Percentiles rank a stretch among this genome's conserved stretches.
These are phyloP conservation scores for Heterocephalus glaber DNA, from an alignment of 2,113 vertebrate species.

Conservation along the genomic window DNA sequence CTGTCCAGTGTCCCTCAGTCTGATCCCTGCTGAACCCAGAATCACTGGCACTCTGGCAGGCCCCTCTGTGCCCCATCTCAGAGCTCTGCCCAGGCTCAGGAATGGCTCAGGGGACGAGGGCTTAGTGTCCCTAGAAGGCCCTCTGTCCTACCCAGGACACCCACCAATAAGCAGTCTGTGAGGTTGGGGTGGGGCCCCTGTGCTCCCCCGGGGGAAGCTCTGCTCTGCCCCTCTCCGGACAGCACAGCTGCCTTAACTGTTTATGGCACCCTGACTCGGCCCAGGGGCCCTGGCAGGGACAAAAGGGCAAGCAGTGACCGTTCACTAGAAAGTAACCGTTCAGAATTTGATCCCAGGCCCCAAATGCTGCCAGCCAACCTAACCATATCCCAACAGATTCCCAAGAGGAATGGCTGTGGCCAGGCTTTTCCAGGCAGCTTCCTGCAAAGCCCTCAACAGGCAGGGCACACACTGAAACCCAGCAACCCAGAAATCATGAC, in stretches of 20 bases:
- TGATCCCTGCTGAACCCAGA: background rate
- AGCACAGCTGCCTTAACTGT: background rate
- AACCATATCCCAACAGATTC: background rate
- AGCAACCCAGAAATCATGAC: background rate
- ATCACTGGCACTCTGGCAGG: too few species aligned
- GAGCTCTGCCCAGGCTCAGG: background rate
- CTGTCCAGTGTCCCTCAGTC: background rate
- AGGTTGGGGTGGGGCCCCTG: too few species aligned
- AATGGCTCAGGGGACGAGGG: background rate
- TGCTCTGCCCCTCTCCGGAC: background rate
- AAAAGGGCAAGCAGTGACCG: background rate
- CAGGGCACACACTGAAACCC: background rate
- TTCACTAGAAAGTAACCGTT: background rate
- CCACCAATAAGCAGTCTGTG: background rate
- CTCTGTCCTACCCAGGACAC: too few species aligned
- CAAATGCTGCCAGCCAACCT: background rate
- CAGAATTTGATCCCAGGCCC: background rate
- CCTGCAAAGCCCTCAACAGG: background rate
- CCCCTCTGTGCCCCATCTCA: background rate
- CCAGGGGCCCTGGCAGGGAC: background rate
- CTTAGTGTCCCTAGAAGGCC: background rate
- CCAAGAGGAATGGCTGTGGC: background rate
- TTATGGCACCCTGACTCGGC: background rate
- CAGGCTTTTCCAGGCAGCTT: background rate
- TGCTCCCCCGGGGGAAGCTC: background rate